Evolutionary conservation across 2,797 vertebrate species (phyloP).

Genomic region (Sparus aurata): DNA sequence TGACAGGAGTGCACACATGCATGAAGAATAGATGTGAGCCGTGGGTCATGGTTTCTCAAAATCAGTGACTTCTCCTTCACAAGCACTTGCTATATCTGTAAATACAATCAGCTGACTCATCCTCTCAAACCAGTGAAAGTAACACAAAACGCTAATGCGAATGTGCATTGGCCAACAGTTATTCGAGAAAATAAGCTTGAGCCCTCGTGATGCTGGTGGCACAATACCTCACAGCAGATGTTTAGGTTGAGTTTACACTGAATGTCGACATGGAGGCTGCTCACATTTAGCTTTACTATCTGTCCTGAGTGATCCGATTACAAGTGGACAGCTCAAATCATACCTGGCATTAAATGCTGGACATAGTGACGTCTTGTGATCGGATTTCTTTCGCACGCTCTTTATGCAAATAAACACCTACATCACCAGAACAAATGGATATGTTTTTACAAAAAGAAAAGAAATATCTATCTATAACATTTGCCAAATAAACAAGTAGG

Average conservation of each 20-base stretch:
- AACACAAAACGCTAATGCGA: not conserved
- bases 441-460: no score
- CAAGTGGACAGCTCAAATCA: no score
- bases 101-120: conserved; percentile 4
- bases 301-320: no score
- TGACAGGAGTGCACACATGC: conserved; percentile 26
- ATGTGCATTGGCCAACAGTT: not conserved
- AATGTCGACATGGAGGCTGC: no score
- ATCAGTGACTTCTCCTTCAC: conserved; percentile 11
- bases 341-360: no score
- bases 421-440: no score
- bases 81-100: not conserved
- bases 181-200: not conserved
- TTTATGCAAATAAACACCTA: no score
- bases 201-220: not conserved
- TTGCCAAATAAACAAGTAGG: no score
- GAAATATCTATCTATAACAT: no score
- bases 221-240: not conserved
- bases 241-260: not conserved
- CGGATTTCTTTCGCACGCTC: no score
- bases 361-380: no score
- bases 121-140: conserved; percentile 10
- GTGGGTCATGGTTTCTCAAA: conserved; percentile 21
- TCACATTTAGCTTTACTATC: no score
- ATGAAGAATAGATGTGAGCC: conserved; percentile 5